phyloP scores from a whole-genome alignment of 2,113 vertebrate species.

The Hemibates koningsi region DNA sequence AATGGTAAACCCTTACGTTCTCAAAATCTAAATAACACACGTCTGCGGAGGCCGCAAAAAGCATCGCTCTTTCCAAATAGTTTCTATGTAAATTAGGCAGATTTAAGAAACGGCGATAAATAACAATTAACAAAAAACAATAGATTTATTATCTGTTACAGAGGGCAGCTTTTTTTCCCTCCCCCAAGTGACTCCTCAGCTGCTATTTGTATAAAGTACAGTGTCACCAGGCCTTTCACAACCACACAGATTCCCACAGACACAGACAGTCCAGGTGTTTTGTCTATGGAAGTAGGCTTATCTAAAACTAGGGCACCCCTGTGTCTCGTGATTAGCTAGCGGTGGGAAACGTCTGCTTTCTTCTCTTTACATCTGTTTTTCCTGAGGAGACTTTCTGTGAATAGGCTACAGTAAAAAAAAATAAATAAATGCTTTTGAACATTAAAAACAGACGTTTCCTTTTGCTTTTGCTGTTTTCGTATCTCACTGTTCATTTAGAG shows the following conservation, averaged over 20 bases:
- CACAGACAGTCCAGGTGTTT: not conserved
- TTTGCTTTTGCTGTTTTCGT: not conserved
- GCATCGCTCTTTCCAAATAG: not conserved
- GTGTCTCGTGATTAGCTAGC: slow-evolving; percentile 14
- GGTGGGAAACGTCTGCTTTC: slow-evolving; percentile 1
- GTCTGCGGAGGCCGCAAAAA: not conserved
- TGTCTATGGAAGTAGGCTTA: not conserved
- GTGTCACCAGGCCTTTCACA: not conserved
- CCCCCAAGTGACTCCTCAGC: not conserved
- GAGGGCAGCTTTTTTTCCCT: not conserved
- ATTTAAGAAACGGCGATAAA: not conserved
- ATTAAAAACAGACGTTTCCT: not conserved
- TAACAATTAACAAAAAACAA: not conserved
- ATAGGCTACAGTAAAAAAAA: not conserved
- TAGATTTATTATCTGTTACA: not conserved
- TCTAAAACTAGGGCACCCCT: slow-evolving; percentile 29
- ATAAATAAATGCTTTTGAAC: not conserved
- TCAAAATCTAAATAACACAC: not conserved
- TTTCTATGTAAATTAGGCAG: not conserved
- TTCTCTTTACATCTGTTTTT: slow-evolving; percentile 1
- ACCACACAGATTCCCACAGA: not conserved
- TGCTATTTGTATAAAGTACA: not conserved
- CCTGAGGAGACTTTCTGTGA: not conserved
- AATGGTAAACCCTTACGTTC: slow-evolving; percentile 17
- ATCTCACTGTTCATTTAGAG: not conserved